Evolutionary conservation across 2,797 vertebrate genomes (phyloP), one percentile per base, ranked within the genome.

Genomic region (Amblyraja radiata): DNA sequence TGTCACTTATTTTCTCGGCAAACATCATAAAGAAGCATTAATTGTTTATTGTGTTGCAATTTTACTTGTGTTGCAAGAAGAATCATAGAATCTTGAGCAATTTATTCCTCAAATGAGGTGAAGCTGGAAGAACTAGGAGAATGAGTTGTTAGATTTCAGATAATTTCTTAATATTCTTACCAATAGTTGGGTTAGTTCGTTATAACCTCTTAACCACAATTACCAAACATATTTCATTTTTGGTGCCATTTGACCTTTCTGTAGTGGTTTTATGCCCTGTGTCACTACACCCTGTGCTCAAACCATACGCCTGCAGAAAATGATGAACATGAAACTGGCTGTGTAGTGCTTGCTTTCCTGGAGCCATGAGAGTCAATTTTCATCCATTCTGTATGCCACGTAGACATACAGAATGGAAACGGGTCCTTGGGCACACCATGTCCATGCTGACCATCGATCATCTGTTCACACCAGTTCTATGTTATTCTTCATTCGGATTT

Each of bases 181-280:
- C 32, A 79, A 36, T 79, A 0, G 5, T 79, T 79, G 36, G 39
- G 1, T 79, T 39, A 18, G 32, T 79, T 80, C 39, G 36, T 80
- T 80, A 80, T 80, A 46, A 80, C 36, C 79, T 80, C 79, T 21
- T 46, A 80, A 80, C 79, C 36, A 80, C 79, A 80, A 80, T 80
- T 80, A 46, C 79, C 36, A 80, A n/a, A n/a, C n/a, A 46, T 80
- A 7, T 7, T 16, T 18, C 36, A 46, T 80, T 80, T 5, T 81
- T 54, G 18, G 36, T 46, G 28, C 23, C 23, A 13, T 83, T 83
- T 13, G 21, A 25, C 9, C 9, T 83, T 13, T 25, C 21, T 58
- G 80, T 83, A 58, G 28, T 46, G 18, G 10, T 83, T 10, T 54
- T 28, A 54, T 8, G 58, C 18, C 46, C 23, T 80, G 16, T 46